Percentiles rank a stretch among this genome's conserved stretches.
Evolutionary conservation across 2,888 invertebrate genomes (phyloP).

Genomic region (Diaphora mendica): DNA sequence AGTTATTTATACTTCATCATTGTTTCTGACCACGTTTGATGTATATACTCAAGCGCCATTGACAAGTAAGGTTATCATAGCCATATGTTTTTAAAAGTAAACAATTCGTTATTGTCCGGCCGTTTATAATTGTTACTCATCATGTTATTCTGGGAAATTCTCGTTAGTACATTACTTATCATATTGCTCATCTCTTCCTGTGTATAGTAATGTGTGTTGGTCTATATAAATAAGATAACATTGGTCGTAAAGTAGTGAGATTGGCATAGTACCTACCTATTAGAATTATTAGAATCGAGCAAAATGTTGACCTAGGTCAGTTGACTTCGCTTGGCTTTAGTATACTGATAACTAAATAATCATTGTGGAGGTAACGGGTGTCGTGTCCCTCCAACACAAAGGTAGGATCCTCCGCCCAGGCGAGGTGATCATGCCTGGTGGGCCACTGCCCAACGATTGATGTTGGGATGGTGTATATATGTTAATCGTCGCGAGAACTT

Average conservation of each 20-base stretch:
- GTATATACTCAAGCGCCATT: conserved; percentile 58
- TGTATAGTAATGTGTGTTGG: not conserved
- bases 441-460: no score
- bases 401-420: no score
- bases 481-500: no score
- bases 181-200: conserved; percentile 8
- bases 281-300: not conserved
- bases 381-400: no score
- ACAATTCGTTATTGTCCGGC: conserved; percentile 19
- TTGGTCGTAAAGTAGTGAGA: not conserved
- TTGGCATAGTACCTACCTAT: no score
- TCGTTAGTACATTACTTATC: conserved; percentile 7
- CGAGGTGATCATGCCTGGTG: no score
- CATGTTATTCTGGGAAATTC: conserved; percentile 16
- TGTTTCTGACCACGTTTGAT: conserved; percentile 54
- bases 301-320: not conserved
- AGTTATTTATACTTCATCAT: conserved; percentile 40
- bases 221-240: not conserved
- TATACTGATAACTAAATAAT: no score
- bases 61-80: conserved; percentile 46
- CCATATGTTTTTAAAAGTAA: conserved; percentile 23
- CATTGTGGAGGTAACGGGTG: no score
- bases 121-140: conserved; percentile 21
- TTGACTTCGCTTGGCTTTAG: not conserved
- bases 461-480: no score